Conservation (phyloP, 2,113 vertebrate species). For the Amphilophus citrinellus region DNA sequence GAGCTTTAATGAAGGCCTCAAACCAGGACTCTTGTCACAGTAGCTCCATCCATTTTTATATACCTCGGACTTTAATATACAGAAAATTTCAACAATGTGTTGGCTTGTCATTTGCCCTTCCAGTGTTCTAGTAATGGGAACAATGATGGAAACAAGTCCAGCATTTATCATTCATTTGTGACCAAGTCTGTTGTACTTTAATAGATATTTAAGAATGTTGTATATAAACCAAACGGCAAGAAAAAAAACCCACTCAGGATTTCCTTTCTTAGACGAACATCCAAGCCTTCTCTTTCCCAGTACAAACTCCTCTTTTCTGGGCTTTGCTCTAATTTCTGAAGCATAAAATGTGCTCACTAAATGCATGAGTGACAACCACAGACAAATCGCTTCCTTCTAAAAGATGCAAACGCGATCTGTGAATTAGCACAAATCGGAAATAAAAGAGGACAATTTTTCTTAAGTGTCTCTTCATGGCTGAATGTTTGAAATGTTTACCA, state of each 20-base stretch:
- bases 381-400: constrained; percentile 1
- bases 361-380: neutral
- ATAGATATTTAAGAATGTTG: neutral
- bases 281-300: neutral
- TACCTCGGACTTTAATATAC: neutral
- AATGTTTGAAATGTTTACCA: constrained; percentile 51
- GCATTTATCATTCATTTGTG: neutral
- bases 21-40: neutral
- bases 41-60: too few species aligned
- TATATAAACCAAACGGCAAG: neutral
- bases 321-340: constrained; percentile 1
- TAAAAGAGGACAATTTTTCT: neutral
- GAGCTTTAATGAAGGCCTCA: neutral
- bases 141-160: neutral
- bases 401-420: neutral
- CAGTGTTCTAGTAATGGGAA: neutral
- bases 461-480: neutral
- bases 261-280: neutral
- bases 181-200: neutral
- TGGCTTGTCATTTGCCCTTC: neutral
- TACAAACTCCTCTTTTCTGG: neutral
- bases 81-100: neutral
- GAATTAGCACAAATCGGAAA: constrained; percentile 8
- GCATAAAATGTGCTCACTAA: neutral
- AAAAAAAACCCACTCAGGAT: neutral